Percentiles rank a stretch among this genome's conserved stretches.
Conservation (phyloP, 2,797 vertebrate genomes). For the Falco biarmicus region DNA sequence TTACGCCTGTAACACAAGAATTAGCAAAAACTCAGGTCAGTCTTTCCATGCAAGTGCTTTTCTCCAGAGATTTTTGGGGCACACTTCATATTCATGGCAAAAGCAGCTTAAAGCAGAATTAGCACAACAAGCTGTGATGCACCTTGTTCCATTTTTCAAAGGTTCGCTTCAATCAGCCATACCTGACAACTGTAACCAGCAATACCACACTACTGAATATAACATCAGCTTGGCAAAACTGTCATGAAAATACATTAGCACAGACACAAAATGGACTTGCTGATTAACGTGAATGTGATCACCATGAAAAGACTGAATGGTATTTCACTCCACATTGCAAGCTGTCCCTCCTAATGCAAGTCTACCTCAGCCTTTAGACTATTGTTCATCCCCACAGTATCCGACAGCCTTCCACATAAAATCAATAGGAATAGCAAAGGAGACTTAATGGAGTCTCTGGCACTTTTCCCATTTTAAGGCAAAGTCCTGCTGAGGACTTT, state of each 20-base stretch:
- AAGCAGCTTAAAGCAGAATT: background rate
- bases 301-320: background rate
- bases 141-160: background rate
- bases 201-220: background rate
- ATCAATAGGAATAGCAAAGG: background rate
- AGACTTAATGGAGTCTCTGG: conserved; percentile 52
- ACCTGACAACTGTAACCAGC: background rate
- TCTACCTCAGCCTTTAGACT: background rate
- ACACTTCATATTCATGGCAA: background rate
- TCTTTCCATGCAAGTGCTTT: background rate
- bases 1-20: background rate
- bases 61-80: background rate
- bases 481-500: background rate
- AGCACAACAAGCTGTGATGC: background rate
- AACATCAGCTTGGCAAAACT: background rate
- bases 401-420: background rate
- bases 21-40: background rate
- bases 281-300: background rate
- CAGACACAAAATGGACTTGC: background rate
- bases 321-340: background rate
- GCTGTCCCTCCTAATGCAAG: background rate
- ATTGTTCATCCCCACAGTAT: background rate
- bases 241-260: background rate
- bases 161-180: background rate
- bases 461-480: conserved; percentile 43